Evolutionary conservation across 2,113 vertebrate genomes (phyloP), one percentile per base, ranked within the genome.

Genomic region (Turdus rufiventris): DNA sequence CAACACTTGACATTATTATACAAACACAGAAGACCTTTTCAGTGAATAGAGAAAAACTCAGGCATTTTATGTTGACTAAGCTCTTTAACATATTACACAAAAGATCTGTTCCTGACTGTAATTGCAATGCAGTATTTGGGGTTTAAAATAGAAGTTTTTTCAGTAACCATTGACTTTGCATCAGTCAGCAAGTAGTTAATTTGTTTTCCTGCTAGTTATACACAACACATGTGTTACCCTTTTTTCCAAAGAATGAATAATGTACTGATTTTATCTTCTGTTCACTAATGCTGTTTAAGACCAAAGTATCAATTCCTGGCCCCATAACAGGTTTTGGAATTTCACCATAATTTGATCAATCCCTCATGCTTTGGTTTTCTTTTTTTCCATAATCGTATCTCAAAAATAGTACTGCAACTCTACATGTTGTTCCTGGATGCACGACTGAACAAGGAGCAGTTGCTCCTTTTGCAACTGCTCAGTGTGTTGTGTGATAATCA

Each of bases 211-310:
- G 33, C 7, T 77, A 48, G 34, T 92, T 89, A 80, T 29, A 66
- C 18, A 91, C 18, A 83, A 76, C 29, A 56, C 16, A 34, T 33
- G 2, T 26, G 5, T 20, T 89, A 60, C 31, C 57, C 42, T 85
- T 85, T 62, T 65, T 91, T 70, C 54, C 78, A 77, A 60, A 85
- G 60, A 66, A 43, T 87, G 80, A 96, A 88, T 85, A 85, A 80
- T 85, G 63, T 80, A 94, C 71, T 36, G 78, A 93, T 77, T 80
- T 62, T 14, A 83, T 88, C 54, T 91, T 91, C 70, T 91, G 67
- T 60, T 91, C 56, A 40, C 62, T 28, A 57, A 40, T 16, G 38
- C 33, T 54, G n/a, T 83, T 87, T 85, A 89, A 88, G 60, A 87
- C 20, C 66, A 79, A 77, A 94, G 67, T 67, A 91, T 70, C 58